Evolutionary conservation across 2,113 vertebrate genomes (phyloP).

Genomic region (Scomber scombrus): DNA sequence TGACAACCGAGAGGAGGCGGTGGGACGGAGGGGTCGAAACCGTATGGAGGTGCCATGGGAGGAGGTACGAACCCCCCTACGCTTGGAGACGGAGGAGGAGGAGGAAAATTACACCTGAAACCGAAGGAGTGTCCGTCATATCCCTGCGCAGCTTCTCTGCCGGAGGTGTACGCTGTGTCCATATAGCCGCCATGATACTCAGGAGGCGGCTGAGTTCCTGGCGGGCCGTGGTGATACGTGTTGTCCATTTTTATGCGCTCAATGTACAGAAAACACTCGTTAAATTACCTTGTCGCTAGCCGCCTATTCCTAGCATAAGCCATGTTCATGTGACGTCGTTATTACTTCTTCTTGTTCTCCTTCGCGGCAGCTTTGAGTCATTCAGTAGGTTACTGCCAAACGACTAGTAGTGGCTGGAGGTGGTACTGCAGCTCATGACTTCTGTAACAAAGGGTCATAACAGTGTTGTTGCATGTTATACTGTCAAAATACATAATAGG

Average conservation of each 20-base stretch:
- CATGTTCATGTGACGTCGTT: no score
- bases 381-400: no score
- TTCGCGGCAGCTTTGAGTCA: no score
- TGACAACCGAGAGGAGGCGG: conserved; percentile 66
- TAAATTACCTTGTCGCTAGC: no score
- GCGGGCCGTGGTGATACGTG: not conserved
- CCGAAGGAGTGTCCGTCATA: conserved; percentile 22
- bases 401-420: no score
- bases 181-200: not conserved
- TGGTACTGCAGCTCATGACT: no score
- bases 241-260: conserved; percentile 25
- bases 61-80: conserved; percentile 10
- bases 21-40: conserved; percentile 69
- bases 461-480: no score
- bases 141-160: conserved; percentile 1
- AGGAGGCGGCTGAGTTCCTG: not conserved
- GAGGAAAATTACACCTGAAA: not conserved
- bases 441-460: no score
- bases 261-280: no score
- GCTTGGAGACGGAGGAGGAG: not conserved
- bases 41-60: conserved; percentile 21
- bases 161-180: conserved; percentile 1
- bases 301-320: no score
- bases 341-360: no score
- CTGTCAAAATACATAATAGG: no score